Base-by-base conservation (phyloP, 2,888 invertebrate species). In the Hirtodrosophila histrioides region DNA sequence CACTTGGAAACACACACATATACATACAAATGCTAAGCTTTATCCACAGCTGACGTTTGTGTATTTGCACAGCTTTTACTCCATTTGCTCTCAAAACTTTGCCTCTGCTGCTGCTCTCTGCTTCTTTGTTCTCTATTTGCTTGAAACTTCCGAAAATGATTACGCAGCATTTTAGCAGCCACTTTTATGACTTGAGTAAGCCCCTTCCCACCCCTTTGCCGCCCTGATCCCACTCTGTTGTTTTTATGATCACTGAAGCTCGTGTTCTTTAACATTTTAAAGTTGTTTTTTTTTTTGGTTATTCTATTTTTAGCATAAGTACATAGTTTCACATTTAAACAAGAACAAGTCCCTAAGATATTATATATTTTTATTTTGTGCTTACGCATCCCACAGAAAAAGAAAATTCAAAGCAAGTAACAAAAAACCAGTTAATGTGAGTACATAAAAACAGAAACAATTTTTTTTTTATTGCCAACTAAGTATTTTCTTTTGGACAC, bases 101-200 rank as follows among this genome's bases (percentile, higher is more conserved):
- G 17, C 39, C 12, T 40, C 4, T 29, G 17, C 4, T 29, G 17
- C 4, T 48, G 7, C 29, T 10, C 39, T 62, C 36, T 35, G 17
- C 46, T n/a, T 50, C 44, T 45, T 46, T 70, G 53, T 53, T 39
- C 41, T 71, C 57, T 45, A 66, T 70, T 69, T 64, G 53, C 70
- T 69, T 69, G 65, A 66, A 66, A 68, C 86, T 86, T 84, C 80
- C 68, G 82, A 82, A 87, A 87, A 68, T 82, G 82, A 87, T 87
- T 87, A 87, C 87, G 82, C 76, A 82, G 82, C 82, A 66, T 68
- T 84, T 76, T 69, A 53, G 57, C 69, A 75, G 68, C 43, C 60
- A 68, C 68, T 75, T 27, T 62, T 67, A 56, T 63, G 62, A 71
- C 75, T 71, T 69, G 65, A 66, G 51, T 57, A 55, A 37, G 48